Evolutionary conservation across 2,888 invertebrate genomes (phyloP), one percentile per base, ranked within the genome.

Genomic region (Drosophila trichaetosa): DNA sequence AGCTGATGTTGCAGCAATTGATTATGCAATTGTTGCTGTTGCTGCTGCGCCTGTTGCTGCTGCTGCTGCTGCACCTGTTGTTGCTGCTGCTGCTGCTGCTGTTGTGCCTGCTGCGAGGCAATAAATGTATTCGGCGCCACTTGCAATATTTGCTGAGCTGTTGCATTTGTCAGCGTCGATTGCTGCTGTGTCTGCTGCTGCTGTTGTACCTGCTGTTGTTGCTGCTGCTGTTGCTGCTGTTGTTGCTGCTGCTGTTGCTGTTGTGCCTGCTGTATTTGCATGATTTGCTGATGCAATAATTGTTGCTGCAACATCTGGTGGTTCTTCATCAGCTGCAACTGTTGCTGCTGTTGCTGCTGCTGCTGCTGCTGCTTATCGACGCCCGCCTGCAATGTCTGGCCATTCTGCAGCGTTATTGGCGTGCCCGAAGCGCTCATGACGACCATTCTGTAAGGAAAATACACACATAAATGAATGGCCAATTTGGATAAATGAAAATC

Each of bases 21-120:
- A 59, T 92, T 93, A 27, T 93, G 91, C 60, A 38, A 29, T 1
- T 56, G 56, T 24, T 91, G 90, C 36, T 91, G 91, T 21, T 92
- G 91, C 40, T 88, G 82, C 40, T 81, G 79, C 34, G 83, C 80
- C 40, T 84, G 81, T 69, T 82, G 91, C 29, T 90, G 90, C 27
- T 89, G 80, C 67, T 81, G 84, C 61, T 90, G 91, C 29, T 90
- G 90, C 24, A 84, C 80, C 36, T 83, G 81, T 69, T 82, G 85
- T 58, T 90, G 91, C n/a, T 90, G 81, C 68, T 82, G 86, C 57
- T 91, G 91, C 21, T 89, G 89, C 46, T 87, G 92, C 80, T 90
- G 91, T 33, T 90, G 92, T 76, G 94, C 94, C 67, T 93, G 93
- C 69, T 94, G 94, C 63, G 94, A 94, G 51, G 94, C 94, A 51